Evolutionary conservation across 1,140 invertebrate genomes (phyloP), one percentile per base, ranked within the genome.

Genomic region (Zelostemma sp.): DNA sequence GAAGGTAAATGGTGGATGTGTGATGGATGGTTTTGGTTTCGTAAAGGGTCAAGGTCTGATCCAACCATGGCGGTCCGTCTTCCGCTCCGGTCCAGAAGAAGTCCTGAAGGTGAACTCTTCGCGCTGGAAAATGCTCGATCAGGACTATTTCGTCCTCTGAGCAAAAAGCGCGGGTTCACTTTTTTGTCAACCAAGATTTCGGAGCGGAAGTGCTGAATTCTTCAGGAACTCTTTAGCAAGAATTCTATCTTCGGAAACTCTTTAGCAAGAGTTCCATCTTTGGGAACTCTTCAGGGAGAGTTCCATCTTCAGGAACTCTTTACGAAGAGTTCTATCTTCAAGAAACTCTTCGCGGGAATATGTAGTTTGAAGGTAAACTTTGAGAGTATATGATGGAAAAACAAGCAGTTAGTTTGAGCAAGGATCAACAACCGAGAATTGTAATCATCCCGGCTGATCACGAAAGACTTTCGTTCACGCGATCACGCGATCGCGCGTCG

Each of bases 41-140:
- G 61, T 83, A 81, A n/a, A 80, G 66, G 0, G 75, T 84, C 17
- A 85, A 48, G 0, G 77, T 78, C n/a, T 85, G 83, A 21, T 79
- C 78, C 1, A 81, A 31, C 82, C 83, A 84, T 33, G 84, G 86
- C 18, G 86, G 87, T 0, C 86, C 87, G 74, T 94, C 93, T 1
- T 93, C 93, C 0, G 91, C 92, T 0, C 93, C 93, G 0, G 91
- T 93, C 93, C 93, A 95, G 75, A 95, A 92, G 79, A 94, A 95
- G 78, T 94, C 92, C 73, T 94, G 93, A 51, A 94, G 84, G 61
- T 85, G 89, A 67, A 89, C 91, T 75, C 85, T 88, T 58, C 88
- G 86, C 19, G 88, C 85, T 15, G 87, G 81, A 47, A 88, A 80
- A 54, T 88, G 85, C 64, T 86, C 85, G 17, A 85, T 85, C 3